phyloP scores from a whole-genome alignment of 2,888 invertebrate species.

The Tenthredo mesomela region DNA sequence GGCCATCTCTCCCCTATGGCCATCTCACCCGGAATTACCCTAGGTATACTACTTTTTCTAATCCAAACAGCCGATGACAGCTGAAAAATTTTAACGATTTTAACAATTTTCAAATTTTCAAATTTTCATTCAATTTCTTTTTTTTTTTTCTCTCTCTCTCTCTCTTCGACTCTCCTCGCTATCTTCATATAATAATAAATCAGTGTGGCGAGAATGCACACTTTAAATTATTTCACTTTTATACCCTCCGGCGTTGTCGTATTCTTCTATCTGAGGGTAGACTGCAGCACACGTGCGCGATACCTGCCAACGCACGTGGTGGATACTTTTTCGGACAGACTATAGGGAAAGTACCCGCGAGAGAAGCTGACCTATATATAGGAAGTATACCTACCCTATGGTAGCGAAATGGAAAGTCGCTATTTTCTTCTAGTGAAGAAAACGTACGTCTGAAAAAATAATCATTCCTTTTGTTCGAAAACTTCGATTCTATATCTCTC shows the following conservation, averaged over 20 bases:
- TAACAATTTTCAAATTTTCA: not conserved
- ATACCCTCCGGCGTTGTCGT: no score
- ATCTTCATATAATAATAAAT: no score
- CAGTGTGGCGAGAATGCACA: no score
- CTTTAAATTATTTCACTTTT: no score
- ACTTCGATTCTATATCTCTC: not conserved
- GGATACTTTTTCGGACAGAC: not conserved
- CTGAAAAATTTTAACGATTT: no score
- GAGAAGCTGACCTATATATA: not conserved
- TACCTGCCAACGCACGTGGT: slow-evolving; percentile 25
- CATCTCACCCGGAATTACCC: no score
- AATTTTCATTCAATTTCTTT: not conserved
- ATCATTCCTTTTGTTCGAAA: not conserved
- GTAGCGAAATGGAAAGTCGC: not conserved
- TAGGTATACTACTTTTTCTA: no score
- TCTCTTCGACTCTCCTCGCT: not conserved
- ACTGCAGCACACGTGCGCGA: not conserved
- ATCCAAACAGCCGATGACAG: no score
- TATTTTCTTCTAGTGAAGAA: not conserved
- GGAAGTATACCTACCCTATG: not conserved
- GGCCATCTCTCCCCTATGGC: no score
- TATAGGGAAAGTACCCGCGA: not conserved
- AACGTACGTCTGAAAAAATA: not conserved
- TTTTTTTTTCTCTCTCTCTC: no score
- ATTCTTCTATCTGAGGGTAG: no score